A percentile compares a stretch with the other conserved stretches of the same genome.
Evolutionary conservation across 2,113 vertebrate species (phyloP).

Genomic region (Hiodon alosoides): DNA sequence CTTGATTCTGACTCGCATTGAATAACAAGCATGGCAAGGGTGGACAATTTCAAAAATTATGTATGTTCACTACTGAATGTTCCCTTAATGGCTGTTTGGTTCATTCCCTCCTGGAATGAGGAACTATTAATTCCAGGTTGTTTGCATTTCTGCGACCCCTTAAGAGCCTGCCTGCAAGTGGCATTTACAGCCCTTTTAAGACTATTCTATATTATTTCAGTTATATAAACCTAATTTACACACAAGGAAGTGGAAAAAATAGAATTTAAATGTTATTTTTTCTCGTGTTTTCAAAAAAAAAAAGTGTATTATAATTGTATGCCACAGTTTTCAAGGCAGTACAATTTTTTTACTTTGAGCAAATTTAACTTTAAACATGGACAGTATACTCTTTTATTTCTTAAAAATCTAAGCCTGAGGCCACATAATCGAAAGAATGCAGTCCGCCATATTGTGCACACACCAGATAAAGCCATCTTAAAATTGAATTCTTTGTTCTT

Average conservation of each 20-base stretch:
- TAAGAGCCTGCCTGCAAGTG: not conserved
- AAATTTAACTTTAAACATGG: slow-evolving; percentile 5
- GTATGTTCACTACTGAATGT: no score
- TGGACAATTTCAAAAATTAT: no score
- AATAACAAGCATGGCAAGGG: no score
- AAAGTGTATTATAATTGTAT: not conserved
- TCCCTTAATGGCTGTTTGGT: no score
- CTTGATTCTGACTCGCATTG: no score
- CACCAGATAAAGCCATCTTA: slow-evolving; percentile 17
- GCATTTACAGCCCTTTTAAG: not conserved
- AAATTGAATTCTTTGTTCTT: slow-evolving; percentile 13
- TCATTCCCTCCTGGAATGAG: no score
- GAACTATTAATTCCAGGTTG: not conserved
- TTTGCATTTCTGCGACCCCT: not conserved
- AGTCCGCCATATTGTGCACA: not conserved
- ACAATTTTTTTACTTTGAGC: slow-evolving; percentile 1
- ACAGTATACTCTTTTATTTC: not conserved
- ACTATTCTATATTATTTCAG: no score
- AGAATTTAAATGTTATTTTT: not conserved
- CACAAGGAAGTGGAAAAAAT: not conserved
- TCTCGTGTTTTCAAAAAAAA: not conserved
- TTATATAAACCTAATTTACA: not conserved
- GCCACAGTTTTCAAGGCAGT: not conserved
- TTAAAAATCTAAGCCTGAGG: slow-evolving; percentile 20
- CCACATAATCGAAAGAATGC: slow-evolving; percentile 2